These are phyloP conservation scores for Apostichopus parvimensis DNA, from an alignment of 35 echinoderm and acorn worm species.

Conservation along the genomic window DNA sequence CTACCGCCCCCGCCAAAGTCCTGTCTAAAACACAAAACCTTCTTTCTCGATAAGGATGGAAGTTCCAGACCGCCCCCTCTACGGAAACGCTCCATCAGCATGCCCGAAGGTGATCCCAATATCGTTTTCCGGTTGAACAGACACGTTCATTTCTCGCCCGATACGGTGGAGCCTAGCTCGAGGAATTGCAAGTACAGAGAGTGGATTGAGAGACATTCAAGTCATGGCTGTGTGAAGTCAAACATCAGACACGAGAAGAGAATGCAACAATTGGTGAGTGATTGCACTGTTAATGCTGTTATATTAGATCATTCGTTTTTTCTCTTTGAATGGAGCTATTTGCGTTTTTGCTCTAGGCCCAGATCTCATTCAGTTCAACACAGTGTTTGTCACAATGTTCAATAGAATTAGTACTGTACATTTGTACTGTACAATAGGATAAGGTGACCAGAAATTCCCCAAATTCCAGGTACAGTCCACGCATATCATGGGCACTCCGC, in stretches of 20 bases:
- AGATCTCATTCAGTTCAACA: too few relatives aligned
- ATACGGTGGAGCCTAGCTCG: slow-evolving; percentile 62
- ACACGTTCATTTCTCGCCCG: slow-evolving; percentile 73
- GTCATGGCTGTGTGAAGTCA: not conserved
- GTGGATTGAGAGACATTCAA: slow-evolving; percentile 60
- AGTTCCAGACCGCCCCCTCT: not conserved
- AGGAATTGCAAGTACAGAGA: slow-evolving; percentile 71
- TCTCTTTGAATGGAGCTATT: too few relatives aligned
- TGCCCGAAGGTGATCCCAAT: slow-evolving; percentile 38
- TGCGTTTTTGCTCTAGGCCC: too few relatives aligned
- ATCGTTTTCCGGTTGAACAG: slow-evolving; percentile 40
- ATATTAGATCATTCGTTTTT: too few relatives aligned
- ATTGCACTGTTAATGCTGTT: too few relatives aligned
- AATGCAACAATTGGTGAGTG: slow-evolving; percentile 66
- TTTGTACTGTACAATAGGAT: too few relatives aligned
- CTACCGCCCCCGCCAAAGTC: slow-evolving; percentile 39
- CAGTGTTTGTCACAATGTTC: too few relatives aligned
- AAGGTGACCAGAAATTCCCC: too few relatives aligned
- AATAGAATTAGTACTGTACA: too few relatives aligned
- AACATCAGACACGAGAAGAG: slow-evolving; percentile 68
- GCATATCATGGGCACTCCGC: too few relatives aligned
- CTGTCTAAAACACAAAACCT: slow-evolving; percentile 16
- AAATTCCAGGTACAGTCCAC: too few relatives aligned
- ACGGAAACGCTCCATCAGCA: slow-evolving; percentile 37
- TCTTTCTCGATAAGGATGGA: not conserved